phyloP scores from a whole-genome alignment of 2,113 vertebrate genomes.

The Melozone crissalis region DNA sequence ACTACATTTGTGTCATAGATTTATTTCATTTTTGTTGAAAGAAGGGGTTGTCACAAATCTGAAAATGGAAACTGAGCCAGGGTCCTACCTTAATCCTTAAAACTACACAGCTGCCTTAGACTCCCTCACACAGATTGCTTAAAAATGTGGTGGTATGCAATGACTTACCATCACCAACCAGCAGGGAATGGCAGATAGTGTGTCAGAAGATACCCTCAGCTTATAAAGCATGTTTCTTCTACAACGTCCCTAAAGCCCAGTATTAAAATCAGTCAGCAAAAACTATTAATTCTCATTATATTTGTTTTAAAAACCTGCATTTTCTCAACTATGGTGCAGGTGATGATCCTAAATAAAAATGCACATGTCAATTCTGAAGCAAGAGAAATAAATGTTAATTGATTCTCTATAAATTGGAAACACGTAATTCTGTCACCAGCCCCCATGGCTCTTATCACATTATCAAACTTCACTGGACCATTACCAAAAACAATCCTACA shows the following conservation, averaged over 20 bases:
- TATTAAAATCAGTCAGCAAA: background rate
- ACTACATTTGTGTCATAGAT: background rate
- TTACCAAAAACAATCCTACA: background rate
- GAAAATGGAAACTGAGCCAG: conserved; percentile 19
- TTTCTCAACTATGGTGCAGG: background rate
- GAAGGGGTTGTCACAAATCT: conserved; percentile 34
- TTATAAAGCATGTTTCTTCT: background rate
- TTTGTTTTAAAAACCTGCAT: background rate
- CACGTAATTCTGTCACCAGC: background rate
- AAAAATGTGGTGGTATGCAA: background rate
- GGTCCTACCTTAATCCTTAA: conserved; percentile 54
- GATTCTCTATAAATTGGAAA: background rate
- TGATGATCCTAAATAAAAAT: background rate
- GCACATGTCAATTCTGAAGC: background rate
- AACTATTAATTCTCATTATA: background rate
- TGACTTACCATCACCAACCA: background rate
- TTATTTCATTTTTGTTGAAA: conserved; percentile 60
- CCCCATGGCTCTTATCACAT: background rate
- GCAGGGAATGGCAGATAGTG: background rate
- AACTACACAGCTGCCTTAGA: conserved; percentile 33
- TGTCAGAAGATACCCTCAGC: background rate
- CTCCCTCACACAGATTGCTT: background rate
- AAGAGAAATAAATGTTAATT: background rate
- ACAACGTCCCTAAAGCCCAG: background rate
- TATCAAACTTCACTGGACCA: conserved; percentile 8